Evolutionary conservation across 1,140 invertebrate genomes (phyloP), one percentile per base, ranked within the genome.

Genomic region (Trichonephila clavata): DNA sequence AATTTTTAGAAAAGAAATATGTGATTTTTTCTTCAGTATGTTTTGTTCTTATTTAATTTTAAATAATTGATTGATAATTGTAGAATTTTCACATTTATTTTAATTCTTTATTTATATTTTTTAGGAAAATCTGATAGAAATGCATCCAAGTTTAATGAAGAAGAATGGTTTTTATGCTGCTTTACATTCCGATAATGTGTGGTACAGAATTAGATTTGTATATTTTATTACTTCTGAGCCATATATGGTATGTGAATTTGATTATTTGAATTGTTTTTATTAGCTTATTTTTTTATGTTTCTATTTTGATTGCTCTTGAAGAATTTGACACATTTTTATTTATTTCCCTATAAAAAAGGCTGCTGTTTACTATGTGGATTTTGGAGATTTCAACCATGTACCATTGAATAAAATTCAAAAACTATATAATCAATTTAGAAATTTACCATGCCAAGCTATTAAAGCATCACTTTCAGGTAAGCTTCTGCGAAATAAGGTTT

Each of bases 401-500:
- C 80, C 24, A 27, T 59, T 93, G 13, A n/a, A 59, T 5, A 86
- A 93, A 24, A 65, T 93, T 43, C 92, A 93, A n/a, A 65, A 32
- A 10, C 57, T 93, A 24, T 87, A 63, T 24, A n/a, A 77, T 7
- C 32, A 80, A 20, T 93, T 93, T 57, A 87, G 60, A 61, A n/a
- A n/a, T 77, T 27, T 93, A 2, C 92, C 92, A 60, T 93, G 92
- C 21, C 86, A 87, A 63, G 92, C 84, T 24, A 93, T 93, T 16
- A 93, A 93, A 88, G 92, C 92, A 43, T 80, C 92, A 21, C 83
- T 93, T n/a, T 61, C 68, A 71, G 92, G 92, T 93, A 88, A 50
- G 39, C 16, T 83, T 83, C n/a, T 83, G 71, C 39, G 39, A 32
- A 20, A 50, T 61, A 27, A 68, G 24, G 21, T 24, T 68, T 2